These are phyloP conservation scores for Agrilus planipennis DNA, from an alignment of 1,140 invertebrate species.

Conservation along the genomic window DNA sequence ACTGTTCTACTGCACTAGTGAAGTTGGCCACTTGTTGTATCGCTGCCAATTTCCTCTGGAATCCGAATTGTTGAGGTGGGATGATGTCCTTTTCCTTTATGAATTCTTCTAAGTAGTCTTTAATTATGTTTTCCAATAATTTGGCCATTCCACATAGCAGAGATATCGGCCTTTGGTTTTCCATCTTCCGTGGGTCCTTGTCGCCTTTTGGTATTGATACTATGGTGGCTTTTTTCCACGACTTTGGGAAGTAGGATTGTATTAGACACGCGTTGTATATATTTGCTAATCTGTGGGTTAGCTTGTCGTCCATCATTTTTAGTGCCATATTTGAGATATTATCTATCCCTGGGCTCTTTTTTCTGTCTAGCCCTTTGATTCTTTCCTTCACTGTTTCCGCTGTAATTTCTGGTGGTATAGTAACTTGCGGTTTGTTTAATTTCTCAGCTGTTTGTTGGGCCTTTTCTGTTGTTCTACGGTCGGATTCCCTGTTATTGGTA, in stretches of 20 bases:
- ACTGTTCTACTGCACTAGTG: background rate
- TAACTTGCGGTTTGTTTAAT: no score
- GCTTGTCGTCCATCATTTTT: background rate
- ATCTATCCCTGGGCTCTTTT: background rate
- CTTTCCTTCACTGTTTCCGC: background rate
- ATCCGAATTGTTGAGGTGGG: background rate
- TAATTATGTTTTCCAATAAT: background rate
- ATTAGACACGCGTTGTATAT: background rate
- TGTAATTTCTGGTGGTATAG: no score
- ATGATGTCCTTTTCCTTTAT: background rate
- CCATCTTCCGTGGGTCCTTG: background rate
- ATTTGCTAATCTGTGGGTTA: background rate
- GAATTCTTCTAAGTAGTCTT: background rate
- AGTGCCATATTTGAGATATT: background rate
- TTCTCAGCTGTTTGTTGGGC: no score
- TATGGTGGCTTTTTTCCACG: background rate
- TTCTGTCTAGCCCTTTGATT: background rate
- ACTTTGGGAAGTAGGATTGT: conserved; percentile 1
- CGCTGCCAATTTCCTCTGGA: background rate
- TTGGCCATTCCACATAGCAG: conserved; percentile 1
- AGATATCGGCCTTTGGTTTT: conserved; percentile 3
- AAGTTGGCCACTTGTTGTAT: conserved; percentile 1
- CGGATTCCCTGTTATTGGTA: background rate
- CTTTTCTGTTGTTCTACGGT: background rate
- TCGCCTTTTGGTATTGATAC: conserved; percentile 2